Conservation (phyloP, 2,113 vertebrate genomes). For the Oenanthe melanoleuca region DNA sequence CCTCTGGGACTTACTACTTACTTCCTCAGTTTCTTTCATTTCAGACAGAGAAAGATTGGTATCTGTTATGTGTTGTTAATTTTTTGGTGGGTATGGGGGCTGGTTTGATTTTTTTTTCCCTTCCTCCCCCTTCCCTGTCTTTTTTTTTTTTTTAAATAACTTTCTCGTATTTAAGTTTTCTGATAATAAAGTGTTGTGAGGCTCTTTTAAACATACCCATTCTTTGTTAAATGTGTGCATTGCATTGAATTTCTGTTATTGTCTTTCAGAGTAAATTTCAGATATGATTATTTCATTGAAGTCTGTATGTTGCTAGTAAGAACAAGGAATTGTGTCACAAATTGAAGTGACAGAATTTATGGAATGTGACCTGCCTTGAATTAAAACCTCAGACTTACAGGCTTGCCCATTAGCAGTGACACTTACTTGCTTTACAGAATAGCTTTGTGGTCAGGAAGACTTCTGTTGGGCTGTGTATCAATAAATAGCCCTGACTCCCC, state of each 20-base stretch:
- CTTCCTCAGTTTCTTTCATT: background rate
- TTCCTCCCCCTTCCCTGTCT: rapidly evolving
- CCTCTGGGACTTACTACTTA: background rate
- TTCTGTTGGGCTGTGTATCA: background rate
- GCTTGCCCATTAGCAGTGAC: background rate
- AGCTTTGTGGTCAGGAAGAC: background rate
- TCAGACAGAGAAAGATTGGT: background rate
- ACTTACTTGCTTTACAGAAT: background rate
- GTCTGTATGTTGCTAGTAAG: background rate
- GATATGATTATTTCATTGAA: background rate
- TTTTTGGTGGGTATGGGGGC: background rate
- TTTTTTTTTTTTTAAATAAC: rapidly evolving
- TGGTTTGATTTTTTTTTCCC: rapidly evolving
- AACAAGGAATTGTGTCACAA: background rate
- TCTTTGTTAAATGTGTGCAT: background rate
- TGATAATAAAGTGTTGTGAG: background rate
- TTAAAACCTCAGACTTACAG: background rate
- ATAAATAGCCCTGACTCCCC: rapidly evolving
- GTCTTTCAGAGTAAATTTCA: background rate
- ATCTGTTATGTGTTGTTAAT: background rate
- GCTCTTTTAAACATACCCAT: background rate
- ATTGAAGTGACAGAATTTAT: background rate
- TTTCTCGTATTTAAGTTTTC: background rate
- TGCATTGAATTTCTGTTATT: background rate
- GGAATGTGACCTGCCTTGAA: background rate